Evolutionary conservation across 2,113 vertebrate genomes (phyloP).

Genomic region (Rhynchomys soricoides): DNA sequence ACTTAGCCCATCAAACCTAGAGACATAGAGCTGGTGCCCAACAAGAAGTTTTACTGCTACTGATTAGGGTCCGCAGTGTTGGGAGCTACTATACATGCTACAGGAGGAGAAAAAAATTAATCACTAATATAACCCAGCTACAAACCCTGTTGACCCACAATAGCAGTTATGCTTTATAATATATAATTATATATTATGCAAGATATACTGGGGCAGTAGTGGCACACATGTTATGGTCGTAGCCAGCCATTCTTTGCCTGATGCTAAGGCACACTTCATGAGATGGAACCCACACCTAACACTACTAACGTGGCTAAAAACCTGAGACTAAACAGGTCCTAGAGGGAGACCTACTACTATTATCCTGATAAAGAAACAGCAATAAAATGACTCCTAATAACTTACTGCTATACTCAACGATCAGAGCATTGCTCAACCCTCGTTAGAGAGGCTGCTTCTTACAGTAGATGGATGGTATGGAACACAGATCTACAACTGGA

Average conservation of each 20-base stretch:
- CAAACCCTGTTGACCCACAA: background rate
- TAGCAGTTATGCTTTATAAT: background rate
- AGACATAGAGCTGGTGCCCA: background rate
- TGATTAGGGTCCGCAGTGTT: background rate
- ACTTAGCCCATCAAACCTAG: background rate
- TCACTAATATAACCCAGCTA: background rate
- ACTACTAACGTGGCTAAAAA: background rate
- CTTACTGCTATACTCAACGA: background rate
- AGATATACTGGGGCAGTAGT: accelerated
- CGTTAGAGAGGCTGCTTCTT: background rate
- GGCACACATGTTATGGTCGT: too few relatives aligned
- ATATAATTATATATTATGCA: too few relatives aligned
- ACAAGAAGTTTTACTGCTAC: background rate
- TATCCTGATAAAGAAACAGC: background rate
- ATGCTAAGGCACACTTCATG: background rate
- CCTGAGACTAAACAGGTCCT: background rate
- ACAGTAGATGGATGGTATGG: background rate
- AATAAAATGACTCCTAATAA: background rate
- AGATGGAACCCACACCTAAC: background rate
- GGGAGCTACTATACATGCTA: background rate
- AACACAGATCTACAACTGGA: background rate
- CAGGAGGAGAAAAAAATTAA: background rate
- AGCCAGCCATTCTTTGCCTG: background rate
- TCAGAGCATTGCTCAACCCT: background rate
- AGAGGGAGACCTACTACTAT: background rate